Percentiles rank a stretch among this genome's conserved stretches.
Evolutionary conservation across 2,113 vertebrate genomes (phyloP).

Genomic region (Euleptes europaea): DNA sequence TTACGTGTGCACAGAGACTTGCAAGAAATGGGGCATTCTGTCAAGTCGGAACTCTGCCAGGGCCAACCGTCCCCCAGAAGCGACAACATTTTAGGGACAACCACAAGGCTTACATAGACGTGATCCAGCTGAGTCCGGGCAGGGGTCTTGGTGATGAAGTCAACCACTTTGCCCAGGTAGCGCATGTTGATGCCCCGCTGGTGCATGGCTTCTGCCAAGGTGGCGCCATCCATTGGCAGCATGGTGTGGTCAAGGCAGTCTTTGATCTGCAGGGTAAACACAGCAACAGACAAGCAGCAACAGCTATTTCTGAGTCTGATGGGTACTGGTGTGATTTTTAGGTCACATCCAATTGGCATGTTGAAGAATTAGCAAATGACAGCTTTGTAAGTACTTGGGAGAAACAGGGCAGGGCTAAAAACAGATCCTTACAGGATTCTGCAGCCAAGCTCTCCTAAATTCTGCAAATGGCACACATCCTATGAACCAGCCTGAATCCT

Average conservation of each 20-base stretch:
- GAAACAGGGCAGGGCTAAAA: too few species aligned
- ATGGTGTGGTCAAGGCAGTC: slow-evolving; percentile 93
- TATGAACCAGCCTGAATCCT: too few species aligned
- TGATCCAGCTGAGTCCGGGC: slow-evolving; percentile 90
- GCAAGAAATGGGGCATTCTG: neutral
- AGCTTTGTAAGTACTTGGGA: too few species aligned
- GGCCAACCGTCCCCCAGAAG: neutral
- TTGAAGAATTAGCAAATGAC: too few species aligned
- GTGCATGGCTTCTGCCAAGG: slow-evolving; percentile 91
- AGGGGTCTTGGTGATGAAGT: slow-evolving; percentile 85
- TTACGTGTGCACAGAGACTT: neutral
- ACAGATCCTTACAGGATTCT: too few species aligned
- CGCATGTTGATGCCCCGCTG: slow-evolving; percentile 96
- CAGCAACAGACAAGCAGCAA: neutral
- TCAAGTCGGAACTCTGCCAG: neutral
- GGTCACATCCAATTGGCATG: too few species aligned
- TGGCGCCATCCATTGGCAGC: slow-evolving; percentile 94
- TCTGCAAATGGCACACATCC: too few species aligned
- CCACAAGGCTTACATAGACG: slow-evolving; percentile 83
- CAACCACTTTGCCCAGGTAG: slow-evolving; percentile 90
- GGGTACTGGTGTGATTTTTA: too few species aligned
- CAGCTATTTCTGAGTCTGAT: neutral
- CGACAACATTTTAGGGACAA: rapidly evolving
- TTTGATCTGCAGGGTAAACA: slow-evolving; percentile 82
- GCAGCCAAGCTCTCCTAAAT: too few species aligned